phyloP scores from a whole-genome alignment of 1,140 invertebrate genomes.

The Heliothis subflexa region DNA sequence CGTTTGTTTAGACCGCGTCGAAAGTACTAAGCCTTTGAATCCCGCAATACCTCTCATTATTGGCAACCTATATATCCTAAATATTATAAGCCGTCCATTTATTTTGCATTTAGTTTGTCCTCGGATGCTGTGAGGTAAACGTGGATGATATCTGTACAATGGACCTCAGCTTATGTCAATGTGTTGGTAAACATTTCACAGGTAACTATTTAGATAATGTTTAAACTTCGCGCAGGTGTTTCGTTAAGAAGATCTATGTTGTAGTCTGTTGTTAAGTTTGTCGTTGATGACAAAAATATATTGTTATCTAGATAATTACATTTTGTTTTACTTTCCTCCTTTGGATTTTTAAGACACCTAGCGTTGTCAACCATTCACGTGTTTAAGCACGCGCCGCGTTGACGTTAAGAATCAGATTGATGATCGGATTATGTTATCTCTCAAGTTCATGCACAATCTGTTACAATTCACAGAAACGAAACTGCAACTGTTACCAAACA shows the following conservation, averaged over 20 bases:
- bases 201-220: slow-evolving; percentile 51
- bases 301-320: slow-evolving; percentile 82
- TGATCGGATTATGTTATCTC: slow-evolving; percentile 3
- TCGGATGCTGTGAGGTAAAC: slow-evolving; percentile 49
- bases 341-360: not conserved
- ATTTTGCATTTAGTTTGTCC: slow-evolving; percentile 68
- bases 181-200: slow-evolving; percentile 65
- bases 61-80: slow-evolving; percentile 56
- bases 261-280: slow-evolving; percentile 86
- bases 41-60: slow-evolving; percentile 25
- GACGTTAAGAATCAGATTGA: slow-evolving; percentile 19
- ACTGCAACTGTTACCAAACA: not conserved
- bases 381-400: not conserved
- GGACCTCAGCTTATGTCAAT: slow-evolving; percentile 55
- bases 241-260: slow-evolving; percentile 79
- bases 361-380: not conserved
- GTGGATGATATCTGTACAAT: slow-evolving; percentile 53
- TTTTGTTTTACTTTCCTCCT: slow-evolving; percentile 57
- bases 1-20: slow-evolving; percentile 20
- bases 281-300: slow-evolving; percentile 85
- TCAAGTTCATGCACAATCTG: not conserved
- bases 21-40: slow-evolving; percentile 26
- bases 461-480: not conserved
- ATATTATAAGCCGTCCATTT: slow-evolving; percentile 80
- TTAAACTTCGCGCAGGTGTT: slow-evolving; percentile 72